phyloP scores from a whole-genome alignment of 2,113 vertebrate species.

The Oxyruncus cristatus region DNA sequence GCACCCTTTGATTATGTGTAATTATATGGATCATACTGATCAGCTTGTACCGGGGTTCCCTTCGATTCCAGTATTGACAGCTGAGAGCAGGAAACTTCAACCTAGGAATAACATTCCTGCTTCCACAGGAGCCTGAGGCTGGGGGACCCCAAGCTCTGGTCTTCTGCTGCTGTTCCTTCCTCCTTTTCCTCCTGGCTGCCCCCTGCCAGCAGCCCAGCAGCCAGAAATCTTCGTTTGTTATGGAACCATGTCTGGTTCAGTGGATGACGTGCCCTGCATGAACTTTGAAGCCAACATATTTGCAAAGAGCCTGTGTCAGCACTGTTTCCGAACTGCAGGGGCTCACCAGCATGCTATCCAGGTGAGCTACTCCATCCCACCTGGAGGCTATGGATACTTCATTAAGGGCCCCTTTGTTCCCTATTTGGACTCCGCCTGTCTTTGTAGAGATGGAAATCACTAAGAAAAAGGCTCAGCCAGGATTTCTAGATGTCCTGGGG shows the following conservation, averaged over 20 bases:
- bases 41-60: neutral
- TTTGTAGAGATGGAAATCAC: neutral
- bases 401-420: neutral
- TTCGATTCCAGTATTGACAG: neutral
- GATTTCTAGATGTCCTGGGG: neutral
- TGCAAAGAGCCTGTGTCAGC: slow-evolving; percentile 82
- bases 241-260: slow-evolving; percentile 72
- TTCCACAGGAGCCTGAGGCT: neutral
- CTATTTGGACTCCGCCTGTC: neutral
- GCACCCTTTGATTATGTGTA: neutral
- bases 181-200: neutral
- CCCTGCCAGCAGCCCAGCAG: neutral
- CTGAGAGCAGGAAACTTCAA: neutral
- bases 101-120: neutral
- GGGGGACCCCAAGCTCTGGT: neutral
- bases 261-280: slow-evolving; percentile 70
- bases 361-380: slow-evolving; percentile 57
- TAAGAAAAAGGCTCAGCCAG: neutral
- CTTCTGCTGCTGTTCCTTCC: neutral
- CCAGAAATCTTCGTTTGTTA: neutral
- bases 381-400: neutral
- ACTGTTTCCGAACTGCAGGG: slow-evolving; percentile 78
- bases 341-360: slow-evolving; percentile 66
- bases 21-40: neutral
- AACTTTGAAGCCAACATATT: slow-evolving; percentile 84